Base-by-base conservation (phyloP, 2,113 vertebrate species). In the Cyprinodon tularosa region DNA sequence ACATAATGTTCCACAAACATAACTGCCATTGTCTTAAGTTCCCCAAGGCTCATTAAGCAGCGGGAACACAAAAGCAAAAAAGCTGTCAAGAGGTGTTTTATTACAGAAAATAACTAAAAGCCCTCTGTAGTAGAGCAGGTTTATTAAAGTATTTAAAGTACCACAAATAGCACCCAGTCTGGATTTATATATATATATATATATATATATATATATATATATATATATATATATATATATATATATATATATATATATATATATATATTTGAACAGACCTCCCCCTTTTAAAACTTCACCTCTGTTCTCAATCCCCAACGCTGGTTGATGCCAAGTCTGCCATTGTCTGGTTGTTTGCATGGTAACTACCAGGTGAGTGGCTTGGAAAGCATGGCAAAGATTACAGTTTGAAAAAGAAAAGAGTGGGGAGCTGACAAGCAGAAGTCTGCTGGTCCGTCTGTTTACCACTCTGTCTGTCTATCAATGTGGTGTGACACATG, bases 331-430 rank as follows among this genome's bases (percentile, higher is more conserved):
- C 90, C 91, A 92, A 93, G 92, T 93, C 93, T 94, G 93, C 92
- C 85, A 67, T 89, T 88, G 90, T 93, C 92, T 92, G 91, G 85
- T 91, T 94, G 94, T 94, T 95, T 89, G 94, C 94, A 94, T 95
- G 92, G 93, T 90, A 93, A 95, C 93, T 91, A 90, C 93, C 94
- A 95, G 94, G 94, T 95, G 91, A 93, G 92, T 87, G 92, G 82
- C 89, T 88, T 75, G 81, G 89, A 88, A 90, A 92, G 86, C 91
- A 89, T 80, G 68, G 79, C 81, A 62, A 42, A 14, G 80, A 92
- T 76, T 65, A 87, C 74, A 74, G 78, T 84, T 63, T 62, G 74
- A 70, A 65, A 82, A 83, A 89, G 65, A 62, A 71, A 80, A 82
- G 87, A 62, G 66, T 80, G 66, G 74, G 78, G n/a, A 72, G 71